Evolutionary conservation across 2,797 vertebrate species (phyloP).

Genomic region (Brachyalestes nurse): DNA sequence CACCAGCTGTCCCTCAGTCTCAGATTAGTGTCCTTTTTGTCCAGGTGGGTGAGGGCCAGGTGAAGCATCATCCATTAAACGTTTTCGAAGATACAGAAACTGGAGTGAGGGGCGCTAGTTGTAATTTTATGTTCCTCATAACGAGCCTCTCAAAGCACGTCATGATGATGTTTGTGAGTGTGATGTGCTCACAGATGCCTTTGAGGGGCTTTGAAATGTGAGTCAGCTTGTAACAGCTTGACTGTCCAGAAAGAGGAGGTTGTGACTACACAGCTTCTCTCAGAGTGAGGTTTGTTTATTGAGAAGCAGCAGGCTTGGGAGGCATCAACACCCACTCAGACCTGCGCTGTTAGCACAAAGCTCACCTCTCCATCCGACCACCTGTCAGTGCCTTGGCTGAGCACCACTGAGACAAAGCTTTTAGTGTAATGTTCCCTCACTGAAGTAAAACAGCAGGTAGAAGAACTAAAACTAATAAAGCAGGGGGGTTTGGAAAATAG

Average conservation of each 20-base stretch:
- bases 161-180: too few species aligned
- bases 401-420: not conserved
- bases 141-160: too few species aligned
- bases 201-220: slow-evolving; percentile 28
- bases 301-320: slow-evolving; percentile 7
- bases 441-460: not conserved
- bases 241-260: not conserved
- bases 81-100: too few species aligned
- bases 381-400: not conserved
- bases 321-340: not conserved
- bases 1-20: too few species aligned
- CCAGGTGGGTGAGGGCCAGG: too few species aligned
- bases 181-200: slow-evolving; percentile 20
- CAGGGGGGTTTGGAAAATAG: not conserved
- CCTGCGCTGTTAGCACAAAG: not conserved
- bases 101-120: too few species aligned
- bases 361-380: slow-evolving; percentile 1
- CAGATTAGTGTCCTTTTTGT: too few species aligned
- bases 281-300: slow-evolving; percentile 2
- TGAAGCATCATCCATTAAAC: too few species aligned
- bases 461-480: not conserved
- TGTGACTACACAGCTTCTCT: not conserved
- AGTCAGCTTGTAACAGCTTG: slow-evolving; percentile 5
- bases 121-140: too few species aligned
- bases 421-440: not conserved